Percentiles rank a stretch among this genome's conserved stretches.
Conservation (phyloP, 2,113 vertebrate genomes). For the Circaetus gallicus region DNA sequence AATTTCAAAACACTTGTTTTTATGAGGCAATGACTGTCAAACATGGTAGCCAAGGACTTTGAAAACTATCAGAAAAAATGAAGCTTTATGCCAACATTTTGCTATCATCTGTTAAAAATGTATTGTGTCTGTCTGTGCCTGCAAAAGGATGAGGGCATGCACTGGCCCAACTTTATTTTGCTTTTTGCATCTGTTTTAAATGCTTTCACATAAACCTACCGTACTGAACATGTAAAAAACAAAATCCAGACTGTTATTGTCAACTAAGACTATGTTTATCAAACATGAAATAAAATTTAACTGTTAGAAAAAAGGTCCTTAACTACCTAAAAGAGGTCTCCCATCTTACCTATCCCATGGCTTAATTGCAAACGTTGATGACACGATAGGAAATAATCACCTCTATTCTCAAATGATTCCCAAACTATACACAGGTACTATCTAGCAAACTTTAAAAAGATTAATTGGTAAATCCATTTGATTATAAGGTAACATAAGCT, state of each 20-base stretch:
- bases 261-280: not conserved
- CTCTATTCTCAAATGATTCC: not conserved
- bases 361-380: not conserved
- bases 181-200: not conserved
- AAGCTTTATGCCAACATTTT: not conserved
- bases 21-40: not conserved
- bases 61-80: not conserved
- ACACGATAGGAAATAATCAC: not conserved
- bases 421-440: not conserved
- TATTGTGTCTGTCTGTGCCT: not conserved
- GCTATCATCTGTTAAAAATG: not conserved
- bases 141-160: not conserved
- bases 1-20: not conserved
- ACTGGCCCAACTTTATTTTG: not conserved
- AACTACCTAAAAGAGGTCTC: not conserved
- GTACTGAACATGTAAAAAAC: not conserved
- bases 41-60: not conserved
- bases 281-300: not conserved
- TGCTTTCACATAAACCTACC: not conserved
- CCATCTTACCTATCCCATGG: not conserved
- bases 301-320: not conserved
- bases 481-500: not conserved
- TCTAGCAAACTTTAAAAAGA: not conserved
- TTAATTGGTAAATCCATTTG: not conserved
- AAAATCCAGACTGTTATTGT: not conserved